A percentile compares a stretch with the other conserved stretches of the same genome.
phyloP scores from a whole-genome alignment of 2,113 vertebrate species.

The Scatophagus argus region DNA sequence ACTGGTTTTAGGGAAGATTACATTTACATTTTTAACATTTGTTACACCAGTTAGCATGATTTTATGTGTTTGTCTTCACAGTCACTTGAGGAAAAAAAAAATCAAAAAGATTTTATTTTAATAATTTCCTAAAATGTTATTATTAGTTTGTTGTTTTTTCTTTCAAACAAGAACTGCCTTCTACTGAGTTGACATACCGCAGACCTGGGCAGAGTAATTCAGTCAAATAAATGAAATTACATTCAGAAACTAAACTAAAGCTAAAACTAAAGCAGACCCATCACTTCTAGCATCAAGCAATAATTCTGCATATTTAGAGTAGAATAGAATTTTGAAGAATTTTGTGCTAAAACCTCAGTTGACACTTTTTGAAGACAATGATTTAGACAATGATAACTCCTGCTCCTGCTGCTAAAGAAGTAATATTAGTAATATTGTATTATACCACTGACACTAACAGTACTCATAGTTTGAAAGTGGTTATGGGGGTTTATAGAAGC shows the following conservation, averaged over 20 bases:
- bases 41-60: constrained; percentile 41
- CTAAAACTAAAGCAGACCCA: constrained; percentile 5
- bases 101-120: no score
- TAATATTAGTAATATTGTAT: neutral
- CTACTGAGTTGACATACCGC: neutral
- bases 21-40: constrained; percentile 39
- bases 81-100: constrained; percentile 2
- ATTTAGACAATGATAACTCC: neutral
- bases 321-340: no score
- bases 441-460: neutral
- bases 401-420: neutral
- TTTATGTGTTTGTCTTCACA: constrained; percentile 14
- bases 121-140: no score
- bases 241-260: no score
- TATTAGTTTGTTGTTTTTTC: no score
- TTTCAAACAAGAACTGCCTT: neutral
- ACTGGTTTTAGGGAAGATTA: neutral
- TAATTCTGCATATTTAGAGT: constrained; percentile 13
- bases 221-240: neutral
- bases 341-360: neutral
- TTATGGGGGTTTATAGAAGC: accelerated
- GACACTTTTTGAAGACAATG: neutral
- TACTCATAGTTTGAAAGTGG: neutral
- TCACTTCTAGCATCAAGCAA: constrained; percentile 20
- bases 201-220: neutral